These are phyloP conservation scores for Dolichoris vasculosae DNA, from an alignment of 1,140 invertebrate species.

Conservation along the genomic window DNA sequence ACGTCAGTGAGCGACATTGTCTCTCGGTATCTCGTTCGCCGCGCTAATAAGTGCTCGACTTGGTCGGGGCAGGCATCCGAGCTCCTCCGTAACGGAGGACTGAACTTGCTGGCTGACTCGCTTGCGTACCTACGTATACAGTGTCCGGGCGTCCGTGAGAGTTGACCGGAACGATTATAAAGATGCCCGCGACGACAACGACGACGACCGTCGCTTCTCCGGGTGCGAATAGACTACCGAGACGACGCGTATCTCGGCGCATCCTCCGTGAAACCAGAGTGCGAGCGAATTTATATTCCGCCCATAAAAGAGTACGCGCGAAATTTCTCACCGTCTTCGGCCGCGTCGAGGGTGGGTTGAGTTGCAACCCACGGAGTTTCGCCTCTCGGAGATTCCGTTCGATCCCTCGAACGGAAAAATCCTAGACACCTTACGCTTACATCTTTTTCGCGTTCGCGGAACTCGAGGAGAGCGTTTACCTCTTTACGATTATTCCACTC, in stretches of 20 bases:
- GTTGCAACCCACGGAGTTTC: conserved; percentile 68
- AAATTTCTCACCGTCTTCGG: too few relatives aligned
- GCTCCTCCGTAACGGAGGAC: conserved; percentile 11
- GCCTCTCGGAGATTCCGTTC: conserved; percentile 59
- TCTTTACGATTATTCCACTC: conserved; percentile 41
- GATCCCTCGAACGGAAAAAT: too few relatives aligned
- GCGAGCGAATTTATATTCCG: conserved; percentile 71
- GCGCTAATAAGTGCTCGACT: conserved; percentile 36
- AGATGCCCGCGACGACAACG: conserved; percentile 50
- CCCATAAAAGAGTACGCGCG: conserved; percentile 8
- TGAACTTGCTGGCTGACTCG: background rate
- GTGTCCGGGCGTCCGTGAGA: conserved; percentile 54
- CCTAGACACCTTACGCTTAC: too few relatives aligned
- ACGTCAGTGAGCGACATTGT: conserved; percentile 38
- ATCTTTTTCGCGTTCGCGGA: conserved; percentile 24
- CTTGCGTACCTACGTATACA: background rate
- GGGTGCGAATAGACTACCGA: conserved; percentile 27
- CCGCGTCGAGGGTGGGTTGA: too few relatives aligned
- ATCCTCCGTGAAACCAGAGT: conserved; percentile 63
- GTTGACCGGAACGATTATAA: conserved; percentile 65
- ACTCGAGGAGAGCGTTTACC: background rate
- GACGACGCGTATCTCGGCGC: conserved; percentile 47
- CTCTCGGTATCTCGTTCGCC: conserved; percentile 1
- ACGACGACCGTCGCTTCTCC: background rate
- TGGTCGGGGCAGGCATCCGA: background rate